Conservation (phyloP, 2,797 vertebrate species). For the Hippoglossus hippoglossus region DNA sequence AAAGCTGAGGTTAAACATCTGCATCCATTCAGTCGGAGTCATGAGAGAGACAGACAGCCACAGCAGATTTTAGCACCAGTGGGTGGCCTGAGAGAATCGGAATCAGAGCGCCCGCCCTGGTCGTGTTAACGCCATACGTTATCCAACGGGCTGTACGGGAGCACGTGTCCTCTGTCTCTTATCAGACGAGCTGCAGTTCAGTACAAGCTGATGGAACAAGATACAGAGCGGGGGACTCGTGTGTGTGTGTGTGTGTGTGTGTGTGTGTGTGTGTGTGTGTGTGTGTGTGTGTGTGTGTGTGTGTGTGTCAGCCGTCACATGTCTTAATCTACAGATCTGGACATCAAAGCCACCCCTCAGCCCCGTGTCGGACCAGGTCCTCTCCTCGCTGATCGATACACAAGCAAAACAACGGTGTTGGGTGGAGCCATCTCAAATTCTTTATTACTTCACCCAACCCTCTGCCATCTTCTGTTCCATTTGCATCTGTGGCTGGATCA, state of each 20-base stretch:
- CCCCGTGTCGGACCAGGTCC: conserved; percentile 50
- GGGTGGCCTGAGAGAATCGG: not conserved
- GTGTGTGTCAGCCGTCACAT: conserved; percentile 13
- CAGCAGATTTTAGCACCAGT: not conserved
- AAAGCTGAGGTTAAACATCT: not conserved
- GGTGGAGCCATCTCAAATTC: conserved; percentile 75
- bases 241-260: too few species aligned
- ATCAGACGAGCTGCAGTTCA: conserved; percentile 43
- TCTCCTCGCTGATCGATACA: conserved; percentile 68
- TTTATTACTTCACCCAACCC: conserved; percentile 48
- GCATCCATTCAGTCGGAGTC: not conserved
- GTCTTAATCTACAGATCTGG: conserved; percentile 76
- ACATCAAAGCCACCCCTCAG: conserved; percentile 38
- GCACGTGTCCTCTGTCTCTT: conserved; percentile 49
- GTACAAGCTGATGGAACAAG: conserved; percentile 66
- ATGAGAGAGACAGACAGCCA: not conserved
- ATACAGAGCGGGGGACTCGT: conserved; percentile 49
- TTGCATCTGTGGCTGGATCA: conserved; percentile 62
- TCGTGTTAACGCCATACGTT: not conserved
- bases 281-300: too few species aligned
- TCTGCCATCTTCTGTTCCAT: conserved; percentile 63
- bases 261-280: too few species aligned
- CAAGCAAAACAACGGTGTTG: conserved; percentile 72
- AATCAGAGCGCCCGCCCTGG: not conserved
- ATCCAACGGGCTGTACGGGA: not conserved